Evolutionary conservation across 92 coral and sea anemone genomes (phyloP), one percentile per base, ranked within the genome.

Genomic region (Palythoa caribaeorum): DNA sequence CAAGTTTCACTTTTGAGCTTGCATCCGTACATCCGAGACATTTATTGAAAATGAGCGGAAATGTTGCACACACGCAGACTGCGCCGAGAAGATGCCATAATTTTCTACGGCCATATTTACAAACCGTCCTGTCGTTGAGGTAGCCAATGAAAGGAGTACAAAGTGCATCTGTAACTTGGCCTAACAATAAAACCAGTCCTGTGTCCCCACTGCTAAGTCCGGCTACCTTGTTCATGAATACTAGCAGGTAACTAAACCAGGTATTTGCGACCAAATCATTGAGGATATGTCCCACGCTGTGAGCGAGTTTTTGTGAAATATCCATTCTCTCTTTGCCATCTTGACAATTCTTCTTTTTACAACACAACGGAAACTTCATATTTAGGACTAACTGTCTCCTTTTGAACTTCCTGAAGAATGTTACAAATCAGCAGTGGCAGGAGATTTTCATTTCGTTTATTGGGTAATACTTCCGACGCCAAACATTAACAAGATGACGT

Each of bases 201-300:
- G 98, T 93, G 52, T 95, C 92, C 48, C 96, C 92, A 85, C 91
- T 95, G 21, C 92, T 83, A 71, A 95, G 88, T 36, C 94, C 93
- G 60, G 94, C 98, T 3, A 95, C 98, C 77, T 95, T 95, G 9
- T 95, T 93, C 36, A 95, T 90, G 63, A 91, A 95, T 36, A 95
- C 94, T 54, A 95, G 80, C 39, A 95, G 83, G 54, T 95, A 95
- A 77, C 98, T 95, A 77, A 91, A 95, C 98, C 98, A 95, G 1
- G 92, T 91, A 60, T 92, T 95, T n/a, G 98, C 96, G 17, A 92
- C 96, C 28, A 95, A 92, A 87, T 95, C 98, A 87, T 95, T 95
- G 83, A 95, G 68, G 39, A 95, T 89, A 62, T 95, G 98, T 35
- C 98, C 98, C 40, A 92, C 96, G 9, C 98, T 94, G 62, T 93